Conservation (phyloP, 2,888 invertebrate species). For the Drosophila neonasuta region DNA sequence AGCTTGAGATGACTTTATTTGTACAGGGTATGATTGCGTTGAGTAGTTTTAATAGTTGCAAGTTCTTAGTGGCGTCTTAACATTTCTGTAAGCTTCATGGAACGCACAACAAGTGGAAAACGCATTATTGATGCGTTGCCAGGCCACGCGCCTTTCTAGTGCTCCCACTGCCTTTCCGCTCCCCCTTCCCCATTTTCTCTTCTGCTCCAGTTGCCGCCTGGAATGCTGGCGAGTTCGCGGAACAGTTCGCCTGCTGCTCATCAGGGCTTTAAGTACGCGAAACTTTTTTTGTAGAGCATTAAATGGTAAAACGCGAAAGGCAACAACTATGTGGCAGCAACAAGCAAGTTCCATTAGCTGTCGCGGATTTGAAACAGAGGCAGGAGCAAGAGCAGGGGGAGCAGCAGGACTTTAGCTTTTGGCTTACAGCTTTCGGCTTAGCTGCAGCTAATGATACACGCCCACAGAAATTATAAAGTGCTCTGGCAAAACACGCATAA, state of each 20-base stretch:
- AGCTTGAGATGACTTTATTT: neutral
- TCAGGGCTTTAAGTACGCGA: slow-evolving; percentile 45
- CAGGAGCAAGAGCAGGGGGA: neutral
- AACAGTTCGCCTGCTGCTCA: slow-evolving; percentile 1
- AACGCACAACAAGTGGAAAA: slow-evolving; percentile 44
- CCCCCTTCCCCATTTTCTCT: neutral
- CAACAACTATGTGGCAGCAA: slow-evolving; percentile 53
- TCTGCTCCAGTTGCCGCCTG: neutral
- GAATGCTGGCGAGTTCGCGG: neutral
- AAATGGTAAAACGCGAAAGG: slow-evolving; percentile 21
- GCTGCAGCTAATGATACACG: slow-evolving; percentile 63
- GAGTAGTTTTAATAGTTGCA: neutral
- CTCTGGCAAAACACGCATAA: slow-evolving; percentile 40
- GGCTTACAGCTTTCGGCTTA: slow-evolving; percentile 46
- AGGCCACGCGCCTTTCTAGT: slow-evolving; percentile 35
- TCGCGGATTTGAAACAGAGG: slow-evolving; percentile 36
- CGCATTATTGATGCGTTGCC: slow-evolving; percentile 66
- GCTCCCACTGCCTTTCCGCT: neutral
- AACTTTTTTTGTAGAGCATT: slow-evolving; percentile 33
- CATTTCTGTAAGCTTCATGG: slow-evolving; percentile 42
- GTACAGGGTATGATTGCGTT: neutral
- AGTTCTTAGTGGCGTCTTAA: slow-evolving; percentile 25
- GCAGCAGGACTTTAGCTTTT: slow-evolving; percentile 25
- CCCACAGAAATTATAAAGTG: slow-evolving; percentile 64
- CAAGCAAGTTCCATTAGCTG: slow-evolving; percentile 70